A percentile compares a stretch with the other conserved stretches of the same genome.
Conservation (phyloP, 2,113 vertebrate genomes). For the Sylvilagus bachmani region DNA sequence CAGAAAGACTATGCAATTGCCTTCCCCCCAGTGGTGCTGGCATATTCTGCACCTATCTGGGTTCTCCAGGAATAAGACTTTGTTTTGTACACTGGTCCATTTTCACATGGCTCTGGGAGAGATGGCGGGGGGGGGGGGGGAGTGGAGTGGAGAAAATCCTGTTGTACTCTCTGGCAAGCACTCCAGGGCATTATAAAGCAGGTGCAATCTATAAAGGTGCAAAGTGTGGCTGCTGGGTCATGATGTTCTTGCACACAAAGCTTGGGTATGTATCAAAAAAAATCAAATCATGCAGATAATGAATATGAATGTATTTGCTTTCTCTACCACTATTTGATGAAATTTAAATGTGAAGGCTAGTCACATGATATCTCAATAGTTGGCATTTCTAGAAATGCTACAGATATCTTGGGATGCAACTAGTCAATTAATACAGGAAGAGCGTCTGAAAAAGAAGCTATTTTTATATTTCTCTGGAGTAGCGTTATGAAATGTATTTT, state of each 20-base stretch:
- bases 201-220: accelerated
- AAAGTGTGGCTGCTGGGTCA: background rate
- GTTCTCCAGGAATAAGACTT: background rate
- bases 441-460: background rate
- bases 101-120: background rate
- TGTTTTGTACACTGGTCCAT: background rate
- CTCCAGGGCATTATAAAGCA: background rate
- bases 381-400: conserved; percentile 43
- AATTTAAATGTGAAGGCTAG: conserved; percentile 25
- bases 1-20: background rate
- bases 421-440: conserved; percentile 26
- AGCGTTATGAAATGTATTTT: background rate
- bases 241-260: background rate
- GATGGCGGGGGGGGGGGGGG: background rate
- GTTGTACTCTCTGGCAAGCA: background rate
- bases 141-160: background rate
- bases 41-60: background rate
- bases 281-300: background rate
- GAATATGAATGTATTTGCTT: background rate
- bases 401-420: background rate
- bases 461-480: conserved; percentile 32
- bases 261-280: background rate
- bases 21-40: background rate
- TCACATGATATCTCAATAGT: background rate
- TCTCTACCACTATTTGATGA: background rate